Percentiles rank a stretch among this genome's conserved stretches.
These are phyloP conservation scores for Neomorphus geoffroyi DNA, from an alignment of 2,797 vertebrate genomes.

Conservation along the genomic window DNA sequence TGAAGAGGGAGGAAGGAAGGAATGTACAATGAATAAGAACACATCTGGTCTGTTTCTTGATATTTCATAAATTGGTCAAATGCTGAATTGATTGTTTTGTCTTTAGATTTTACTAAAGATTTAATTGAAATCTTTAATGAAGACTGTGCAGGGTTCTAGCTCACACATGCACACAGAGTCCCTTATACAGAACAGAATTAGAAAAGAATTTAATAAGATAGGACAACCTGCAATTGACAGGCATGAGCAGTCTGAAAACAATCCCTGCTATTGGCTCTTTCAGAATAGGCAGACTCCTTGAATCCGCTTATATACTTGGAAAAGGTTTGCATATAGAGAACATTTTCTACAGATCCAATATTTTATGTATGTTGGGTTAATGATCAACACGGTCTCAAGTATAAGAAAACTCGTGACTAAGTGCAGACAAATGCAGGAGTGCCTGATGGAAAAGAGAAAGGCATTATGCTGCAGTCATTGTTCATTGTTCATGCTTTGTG, in stretches of 20 bases:
- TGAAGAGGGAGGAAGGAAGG: constrained; percentile 43
- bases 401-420: background rate
- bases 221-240: background rate
- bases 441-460: background rate
- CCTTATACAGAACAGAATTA: background rate
- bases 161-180: background rate
- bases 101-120: constrained; percentile 26
- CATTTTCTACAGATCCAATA: background rate
- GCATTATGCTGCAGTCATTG: background rate
- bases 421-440: background rate
- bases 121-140: background rate
- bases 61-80: background rate
- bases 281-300: background rate
- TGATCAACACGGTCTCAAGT: background rate
- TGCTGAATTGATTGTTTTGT: background rate
- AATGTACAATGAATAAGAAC: constrained; percentile 52
- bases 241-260: background rate
- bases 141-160: background rate
- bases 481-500: background rate
- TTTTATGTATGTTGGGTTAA: background rate
- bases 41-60: background rate
- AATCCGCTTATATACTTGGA: background rate
- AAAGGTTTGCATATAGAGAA: background rate
- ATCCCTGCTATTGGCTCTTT: background rate
- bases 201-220: background rate